These are phyloP conservation scores for Aradophagus sp. DNA, from an alignment of 1,140 invertebrate genomes.

Conservation along the genomic window DNA sequence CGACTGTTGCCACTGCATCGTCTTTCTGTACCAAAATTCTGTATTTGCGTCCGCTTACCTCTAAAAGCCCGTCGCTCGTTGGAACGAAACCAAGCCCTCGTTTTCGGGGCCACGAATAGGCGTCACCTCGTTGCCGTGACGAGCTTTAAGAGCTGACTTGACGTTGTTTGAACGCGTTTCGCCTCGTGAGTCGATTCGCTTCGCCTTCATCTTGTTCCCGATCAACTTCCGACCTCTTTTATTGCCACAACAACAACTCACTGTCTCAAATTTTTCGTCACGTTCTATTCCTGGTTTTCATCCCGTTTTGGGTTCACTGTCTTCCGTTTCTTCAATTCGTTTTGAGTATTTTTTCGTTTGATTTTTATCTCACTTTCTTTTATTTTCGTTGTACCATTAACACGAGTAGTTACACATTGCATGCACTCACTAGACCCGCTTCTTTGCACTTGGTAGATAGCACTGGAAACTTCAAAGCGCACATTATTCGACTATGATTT, in stretches of 20 bases:
- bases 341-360: no score
- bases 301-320: conserved; percentile 31
- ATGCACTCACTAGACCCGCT: conserved; percentile 50
- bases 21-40: conserved; percentile 23
- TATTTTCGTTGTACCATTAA: conserved; percentile 44
- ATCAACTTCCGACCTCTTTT: conserved; percentile 50
- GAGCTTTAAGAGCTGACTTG: conserved; percentile 17
- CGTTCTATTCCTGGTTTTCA: conserved; percentile 40
- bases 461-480: conserved; percentile 40
- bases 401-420: conserved; percentile 52
- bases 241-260: conserved; percentile 41
- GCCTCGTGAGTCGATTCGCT: conserved; percentile 67
- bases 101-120: conserved; percentile 13
- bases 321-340: no score
- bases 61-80: conserved; percentile 14
- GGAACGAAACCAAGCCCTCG: not conserved
- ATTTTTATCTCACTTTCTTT: no score
- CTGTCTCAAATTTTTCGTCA: conserved; percentile 45
- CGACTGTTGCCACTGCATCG: conserved; percentile 24
- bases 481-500: no score
- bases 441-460: conserved; percentile 45
- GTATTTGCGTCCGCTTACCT: conserved; percentile 26
- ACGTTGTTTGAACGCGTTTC: conserved; percentile 18
- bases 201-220: conserved; percentile 62
- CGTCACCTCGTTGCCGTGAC: conserved; percentile 37